A percentile compares a stretch with the other conserved stretches of the same genome.
Conservation (phyloP, 2,797 vertebrate genomes). For the Alauda arvensis region DNA sequence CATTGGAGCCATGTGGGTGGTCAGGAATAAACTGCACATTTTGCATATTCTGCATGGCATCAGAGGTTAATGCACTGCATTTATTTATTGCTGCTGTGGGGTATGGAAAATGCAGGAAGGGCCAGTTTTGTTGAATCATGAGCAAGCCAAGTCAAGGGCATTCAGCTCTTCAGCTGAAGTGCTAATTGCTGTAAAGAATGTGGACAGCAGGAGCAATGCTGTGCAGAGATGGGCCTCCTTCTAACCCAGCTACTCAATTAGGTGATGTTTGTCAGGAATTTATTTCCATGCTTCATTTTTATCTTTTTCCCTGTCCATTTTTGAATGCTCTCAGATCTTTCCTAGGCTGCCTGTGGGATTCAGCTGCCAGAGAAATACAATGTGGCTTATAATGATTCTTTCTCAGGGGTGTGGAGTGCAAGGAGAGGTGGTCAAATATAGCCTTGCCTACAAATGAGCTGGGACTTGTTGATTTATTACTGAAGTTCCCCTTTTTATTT, state of each 20-base stretch:
- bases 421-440: not conserved
- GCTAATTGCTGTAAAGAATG: not conserved
- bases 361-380: not conserved
- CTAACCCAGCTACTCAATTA: not conserved
- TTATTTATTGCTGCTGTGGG: not conserved
- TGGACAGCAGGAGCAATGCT: not conserved
- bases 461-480: not conserved
- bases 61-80: not conserved
- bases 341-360: not conserved
- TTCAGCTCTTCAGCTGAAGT: not conserved
- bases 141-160: not conserved
- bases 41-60: not conserved
- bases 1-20: not conserved
- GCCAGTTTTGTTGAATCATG: not conserved
- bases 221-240: not conserved
- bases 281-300: not conserved
- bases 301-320: not conserved
- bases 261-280: not conserved
- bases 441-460: not conserved
- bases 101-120: not conserved
- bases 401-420: not conserved
- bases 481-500: not conserved
- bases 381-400: not conserved
- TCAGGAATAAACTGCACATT: not conserved
- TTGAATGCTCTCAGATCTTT: not conserved